Base-by-base conservation (phyloP, 2,888 invertebrate genomes). In the Aethes cnicana region DNA sequence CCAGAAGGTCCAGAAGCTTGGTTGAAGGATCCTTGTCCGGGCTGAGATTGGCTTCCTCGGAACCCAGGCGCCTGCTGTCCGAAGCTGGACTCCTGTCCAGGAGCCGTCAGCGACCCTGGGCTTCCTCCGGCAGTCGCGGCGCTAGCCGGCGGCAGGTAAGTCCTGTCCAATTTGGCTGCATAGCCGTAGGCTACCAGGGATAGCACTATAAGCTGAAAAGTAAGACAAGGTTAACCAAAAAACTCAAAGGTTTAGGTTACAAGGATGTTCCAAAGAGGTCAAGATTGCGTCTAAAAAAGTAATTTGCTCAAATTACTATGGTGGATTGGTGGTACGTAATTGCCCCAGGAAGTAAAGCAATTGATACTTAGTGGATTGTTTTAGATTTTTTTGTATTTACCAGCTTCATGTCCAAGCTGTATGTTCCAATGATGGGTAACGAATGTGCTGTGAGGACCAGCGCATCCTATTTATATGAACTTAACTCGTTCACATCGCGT, bases 331-430 rank as follows among this genome's bases (percentile, higher is more conserved):
- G 39, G 39, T 48, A 48, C 21, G 18, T 8, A 21, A n/a, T 14
- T 21, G 21, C 17, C 17, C 26, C 35, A 18, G 20, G 18, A 35
- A 35, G 21, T 18, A 23, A 8, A 32, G 33, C 41, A 49, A 49
- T 17, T 23, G 43, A 30, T 6, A 23, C 23, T 52, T 44, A 32
- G 23, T 23, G 9, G 1, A 7, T n/a, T 14, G 8, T 18, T 30
- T 43, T 23, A 26, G 11, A 11, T 30, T 7, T 2, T n/a, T 39
- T n/a, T 16, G 14, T 0, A 58, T 61, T 77, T 86, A 89, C 88
- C 88, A 88, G 85, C 82, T 87, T 89, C 88, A 89, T 89, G 50
- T 77, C 62, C 55, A 65, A 84, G 85, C 80, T 83, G 84, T 82
- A 71, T 68, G 55, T 56, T 58, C 53, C 55, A 48, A 59, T 59